Conservation (phyloP, 2,888 invertebrate genomes). For the Microplitis manilae region DNA sequence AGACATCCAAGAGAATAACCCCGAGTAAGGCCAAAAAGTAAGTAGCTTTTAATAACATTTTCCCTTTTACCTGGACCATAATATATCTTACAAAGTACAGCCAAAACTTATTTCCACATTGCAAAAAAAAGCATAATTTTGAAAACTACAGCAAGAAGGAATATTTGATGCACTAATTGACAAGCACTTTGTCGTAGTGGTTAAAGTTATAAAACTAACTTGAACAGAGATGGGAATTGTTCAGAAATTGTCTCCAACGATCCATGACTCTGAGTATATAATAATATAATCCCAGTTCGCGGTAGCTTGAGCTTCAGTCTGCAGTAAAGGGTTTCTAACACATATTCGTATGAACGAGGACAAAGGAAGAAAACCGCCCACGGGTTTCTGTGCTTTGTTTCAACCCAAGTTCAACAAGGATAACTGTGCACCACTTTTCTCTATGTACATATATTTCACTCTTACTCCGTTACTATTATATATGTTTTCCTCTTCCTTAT, state of each 20-base stretch:
- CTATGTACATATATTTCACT: neutral
- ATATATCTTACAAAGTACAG: too few species aligned
- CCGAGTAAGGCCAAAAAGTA: neutral
- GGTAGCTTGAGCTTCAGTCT: constrained; percentile 4
- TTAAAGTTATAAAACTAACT: constrained; percentile 37
- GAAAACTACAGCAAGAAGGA: neutral
- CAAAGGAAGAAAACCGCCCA: constrained; percentile 22
- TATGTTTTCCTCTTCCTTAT: too few species aligned
- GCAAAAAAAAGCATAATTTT: neutral
- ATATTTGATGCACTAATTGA: too few species aligned
- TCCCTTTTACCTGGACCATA: constrained; percentile 6
- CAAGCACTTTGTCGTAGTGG: neutral
- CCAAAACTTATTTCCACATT: neutral
- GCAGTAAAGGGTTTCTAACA: constrained; percentile 3
- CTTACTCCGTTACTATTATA: too few species aligned
- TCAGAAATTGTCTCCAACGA: constrained; percentile 25
- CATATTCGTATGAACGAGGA: constrained; percentile 20
- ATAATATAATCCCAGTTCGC: constrained; percentile 38
- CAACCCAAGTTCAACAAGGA: neutral
- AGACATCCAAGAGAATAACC: constrained; percentile 23
- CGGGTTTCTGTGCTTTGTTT: constrained; percentile 5
- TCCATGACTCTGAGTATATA: constrained; percentile 22
- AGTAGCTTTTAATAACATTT: constrained; percentile 29
- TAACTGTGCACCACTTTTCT: constrained; percentile 2
- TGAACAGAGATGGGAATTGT: constrained; percentile 19